phyloP scores from a whole-genome alignment of 2,888 invertebrate species.

The Nasonia oneida region DNA sequence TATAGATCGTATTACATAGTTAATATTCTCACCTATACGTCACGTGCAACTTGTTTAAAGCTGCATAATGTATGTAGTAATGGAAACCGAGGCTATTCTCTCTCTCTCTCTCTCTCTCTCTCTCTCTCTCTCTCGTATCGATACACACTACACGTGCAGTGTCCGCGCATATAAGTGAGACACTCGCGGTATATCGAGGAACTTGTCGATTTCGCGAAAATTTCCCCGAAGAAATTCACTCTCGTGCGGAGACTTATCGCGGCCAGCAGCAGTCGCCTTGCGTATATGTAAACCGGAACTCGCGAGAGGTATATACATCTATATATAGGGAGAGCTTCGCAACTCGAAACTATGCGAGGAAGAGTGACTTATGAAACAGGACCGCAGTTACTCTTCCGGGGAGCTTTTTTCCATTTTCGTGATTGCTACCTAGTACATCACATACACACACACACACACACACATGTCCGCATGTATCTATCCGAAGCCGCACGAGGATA shows the following conservation, averaged over 20 bases:
- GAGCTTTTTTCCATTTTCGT: conserved; percentile 30
- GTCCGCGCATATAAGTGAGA: too few species aligned
- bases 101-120: too few species aligned
- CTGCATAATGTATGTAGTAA: too few species aligned
- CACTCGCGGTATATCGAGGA: background rate
- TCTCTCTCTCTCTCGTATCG: too few species aligned
- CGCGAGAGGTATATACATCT: too few species aligned
- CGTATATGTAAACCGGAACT: conserved; percentile 20
- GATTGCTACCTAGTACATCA: conserved; percentile 20
- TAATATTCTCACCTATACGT: too few species aligned
- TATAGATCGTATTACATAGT: too few species aligned
- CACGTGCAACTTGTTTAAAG: too few species aligned
- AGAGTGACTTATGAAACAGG: conserved; percentile 36
- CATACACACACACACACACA: background rate
- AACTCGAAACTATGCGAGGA: conserved; percentile 22
- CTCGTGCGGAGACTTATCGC: background rate
- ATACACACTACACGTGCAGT: too few species aligned
- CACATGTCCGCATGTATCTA: background rate
- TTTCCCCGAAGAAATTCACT: background rate
- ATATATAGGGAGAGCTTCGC: background rate
- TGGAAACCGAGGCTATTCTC: too few species aligned
- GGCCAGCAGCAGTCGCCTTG: background rate
- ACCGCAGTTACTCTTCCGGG: conserved; percentile 10
- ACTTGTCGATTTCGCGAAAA: conserved; percentile 2
- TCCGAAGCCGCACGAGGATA: background rate